Percentiles rank a stretch among this genome's conserved stretches.
Evolutionary conservation across 1,140 invertebrate genomes (phyloP).

Genomic region (Hirudo medicinalis): DNA sequence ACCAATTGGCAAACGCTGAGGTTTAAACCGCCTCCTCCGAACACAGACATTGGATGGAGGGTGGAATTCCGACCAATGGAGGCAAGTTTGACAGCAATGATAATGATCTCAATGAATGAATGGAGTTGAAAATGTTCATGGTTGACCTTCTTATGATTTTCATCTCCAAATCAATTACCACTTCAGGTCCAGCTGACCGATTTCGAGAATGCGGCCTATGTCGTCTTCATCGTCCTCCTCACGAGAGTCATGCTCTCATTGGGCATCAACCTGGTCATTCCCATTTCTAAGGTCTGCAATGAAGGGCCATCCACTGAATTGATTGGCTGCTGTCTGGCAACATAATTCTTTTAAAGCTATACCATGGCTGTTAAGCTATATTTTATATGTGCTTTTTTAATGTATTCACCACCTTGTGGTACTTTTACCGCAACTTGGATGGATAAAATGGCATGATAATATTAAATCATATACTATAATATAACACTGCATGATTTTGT

Average conservation of each 20-base stretch:
- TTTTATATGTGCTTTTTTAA: too few species aligned
- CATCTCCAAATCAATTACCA: too few species aligned
- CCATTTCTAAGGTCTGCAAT: slow-evolving; percentile 73
- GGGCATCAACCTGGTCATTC: slow-evolving; percentile 87
- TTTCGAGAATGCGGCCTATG: slow-evolving; percentile 98
- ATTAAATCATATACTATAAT: too few species aligned
- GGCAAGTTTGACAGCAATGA: slow-evolving; percentile 27
- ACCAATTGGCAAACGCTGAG: slow-evolving; percentile 99
- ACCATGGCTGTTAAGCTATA: too few species aligned
- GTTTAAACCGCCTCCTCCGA: slow-evolving; percentile 85
- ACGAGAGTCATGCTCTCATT: slow-evolving; percentile 93
- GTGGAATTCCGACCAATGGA: slow-evolving; percentile 99
- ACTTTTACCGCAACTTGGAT: too few species aligned
- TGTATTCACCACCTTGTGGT: too few species aligned
- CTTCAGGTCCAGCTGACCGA: slow-evolving; percentile 77
- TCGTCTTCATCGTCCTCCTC: slow-evolving; percentile 92
- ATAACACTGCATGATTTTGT: too few species aligned
- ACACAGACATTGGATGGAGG: slow-evolving; percentile 78
- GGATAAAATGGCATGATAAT: too few species aligned
- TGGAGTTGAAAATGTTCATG: not conserved
- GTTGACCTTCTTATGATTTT: too few species aligned
- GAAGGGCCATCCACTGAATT: not conserved
- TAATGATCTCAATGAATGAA: not conserved
- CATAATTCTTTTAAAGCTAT: too few species aligned
- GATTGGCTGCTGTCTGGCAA: too few species aligned